Evolutionary conservation across 2,888 invertebrate species (phyloP).

Genomic region (Scaeva pyrastri): DNA sequence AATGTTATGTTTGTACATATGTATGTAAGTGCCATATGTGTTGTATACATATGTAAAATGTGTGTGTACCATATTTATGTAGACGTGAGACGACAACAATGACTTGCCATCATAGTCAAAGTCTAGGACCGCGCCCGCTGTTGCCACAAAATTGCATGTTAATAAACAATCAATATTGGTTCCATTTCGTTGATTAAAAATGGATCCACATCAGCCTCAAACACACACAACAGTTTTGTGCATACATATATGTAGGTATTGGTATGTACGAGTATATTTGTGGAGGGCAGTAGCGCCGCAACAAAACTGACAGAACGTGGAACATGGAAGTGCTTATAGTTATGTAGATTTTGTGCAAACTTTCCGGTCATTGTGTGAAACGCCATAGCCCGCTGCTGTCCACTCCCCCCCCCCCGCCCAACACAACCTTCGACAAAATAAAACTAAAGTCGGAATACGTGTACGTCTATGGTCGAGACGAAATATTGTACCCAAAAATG

Average conservation of each 20-base stretch:
- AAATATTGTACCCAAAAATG: slow-evolving; percentile 64
- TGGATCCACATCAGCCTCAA: slow-evolving; percentile 39
- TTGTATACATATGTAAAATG: slow-evolving; percentile 1
- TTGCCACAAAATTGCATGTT: slow-evolving; percentile 77
- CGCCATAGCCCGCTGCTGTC: background rate
- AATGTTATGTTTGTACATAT: no score
- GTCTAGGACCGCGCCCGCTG: slow-evolving; percentile 62
- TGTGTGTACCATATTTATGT: background rate
- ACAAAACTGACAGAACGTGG: slow-evolving; percentile 22
- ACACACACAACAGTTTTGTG: slow-evolving; percentile 11
- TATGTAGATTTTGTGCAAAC: slow-evolving; percentile 72
- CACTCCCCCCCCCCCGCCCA: background rate
- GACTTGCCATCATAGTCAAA: slow-evolving; percentile 47
- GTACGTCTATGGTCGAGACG: background rate
- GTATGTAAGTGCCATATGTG: slow-evolving; percentile 58
- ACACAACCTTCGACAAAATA: no score
- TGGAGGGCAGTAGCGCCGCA: background rate
- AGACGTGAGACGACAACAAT: slow-evolving; percentile 48
- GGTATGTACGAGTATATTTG: background rate
- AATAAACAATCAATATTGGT: slow-evolving; percentile 78
- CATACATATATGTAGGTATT: slow-evolving; percentile 2
- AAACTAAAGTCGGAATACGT: no score
- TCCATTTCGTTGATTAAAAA: slow-evolving; percentile 79
- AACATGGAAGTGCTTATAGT: slow-evolving; percentile 6
- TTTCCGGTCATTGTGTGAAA: slow-evolving; percentile 58